Evolutionary conservation across 2,888 invertebrate genomes (phyloP), one percentile per base, ranked within the genome.

Genomic region (Scaptodrosophila latifasciaeformis): DNA sequence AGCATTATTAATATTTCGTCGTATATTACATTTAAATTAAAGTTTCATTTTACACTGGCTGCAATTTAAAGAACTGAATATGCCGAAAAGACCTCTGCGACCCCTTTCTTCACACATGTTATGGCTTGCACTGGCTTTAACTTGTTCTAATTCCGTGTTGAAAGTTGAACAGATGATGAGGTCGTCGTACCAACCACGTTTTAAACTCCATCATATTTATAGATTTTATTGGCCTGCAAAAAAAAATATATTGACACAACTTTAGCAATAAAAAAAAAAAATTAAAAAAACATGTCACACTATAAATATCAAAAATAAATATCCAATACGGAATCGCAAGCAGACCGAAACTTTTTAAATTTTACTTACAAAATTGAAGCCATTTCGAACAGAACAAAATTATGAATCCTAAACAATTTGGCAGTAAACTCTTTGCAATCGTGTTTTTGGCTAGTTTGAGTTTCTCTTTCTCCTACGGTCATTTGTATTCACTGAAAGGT

Each of bases 171-270:
- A n/a, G n/a, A n/a, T n/a, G n/a, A n/a, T n/a, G n/a, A n/a, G n/a
- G n/a, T n/a, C n/a, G n/a, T n/a, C n/a, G n/a, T n/a, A n/a, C n/a
- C n/a, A n/a, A n/a, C n/a, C n/a, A n/a, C n/a, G n/a, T n/a, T n/a
- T n/a, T n/a, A n/a, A n/a, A n/a, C n/a, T n/a, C n/a, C n/a, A n/a
- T n/a, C n/a, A 24, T 24, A 24, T 24, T 24, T 24, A 5, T 24
- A 24, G 24, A 24, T 24, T 24, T 3, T 24, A 24, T n/a, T n/a
- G n/a, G n/a, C n/a, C n/a, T n/a, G n/a, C n/a, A n/a, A n/a, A n/a
- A n/a, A 24, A 5, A 24, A 24, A 60, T 48, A 61, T 61, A 62
- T 61, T 61, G 62, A 61, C 62, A 61, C 62, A 47, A 51, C 54
- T 61, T 47, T 49, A 9, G 4, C 12, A 31, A 31, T 10, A 53